A percentile compares a stretch with the other conserved stretches of the same genome.
Evolutionary conservation across 2,888 invertebrate genomes (phyloP).

Genomic region (Chalcis sispes): DNA sequence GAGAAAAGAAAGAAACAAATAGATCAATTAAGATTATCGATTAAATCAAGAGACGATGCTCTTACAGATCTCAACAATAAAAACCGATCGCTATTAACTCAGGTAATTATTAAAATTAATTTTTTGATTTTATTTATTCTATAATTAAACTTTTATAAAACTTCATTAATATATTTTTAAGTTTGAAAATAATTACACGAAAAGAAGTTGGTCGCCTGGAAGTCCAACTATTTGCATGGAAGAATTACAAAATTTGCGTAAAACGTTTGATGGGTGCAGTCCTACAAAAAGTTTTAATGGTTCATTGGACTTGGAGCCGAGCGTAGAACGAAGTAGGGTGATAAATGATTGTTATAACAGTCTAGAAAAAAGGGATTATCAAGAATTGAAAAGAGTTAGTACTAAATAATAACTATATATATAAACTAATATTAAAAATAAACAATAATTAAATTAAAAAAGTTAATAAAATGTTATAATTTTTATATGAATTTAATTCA

Average conservation of each 20-base stretch:
- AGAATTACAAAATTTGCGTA: conserved; percentile 63
- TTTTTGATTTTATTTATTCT: background rate
- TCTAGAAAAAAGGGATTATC: conserved; percentile 59
- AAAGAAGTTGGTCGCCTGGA: conserved; percentile 67
- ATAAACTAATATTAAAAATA: background rate
- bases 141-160: background rate
- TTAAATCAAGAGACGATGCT: conserved; percentile 75
- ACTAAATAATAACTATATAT: conserved; percentile 24
- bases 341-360: conserved; percentile 50
- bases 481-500: conserved; percentile 20
- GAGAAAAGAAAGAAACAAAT: conserved; percentile 77
- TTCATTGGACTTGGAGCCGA: conserved; percentile 66
- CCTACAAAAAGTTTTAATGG: conserved; percentile 61
- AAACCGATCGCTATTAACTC: conserved; percentile 70
- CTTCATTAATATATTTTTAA: conserved; percentile 54
- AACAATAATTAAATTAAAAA: conserved; percentile 8
- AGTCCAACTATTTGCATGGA: conserved; percentile 67
- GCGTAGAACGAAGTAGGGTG: conserved; percentile 61
- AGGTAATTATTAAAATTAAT: conserved; percentile 64
- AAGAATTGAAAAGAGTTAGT: conserved; percentile 66
- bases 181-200: conserved; percentile 69
- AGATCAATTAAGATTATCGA: conserved; percentile 74
- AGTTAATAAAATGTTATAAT: background rate
- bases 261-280: conserved; percentile 60
- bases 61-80: conserved; percentile 76